A percentile compares a stretch with the other conserved stretches of the same genome.
Evolutionary conservation across 2,888 invertebrate species (phyloP).

Genomic region (Phragmatobia fuliginosa): DNA sequence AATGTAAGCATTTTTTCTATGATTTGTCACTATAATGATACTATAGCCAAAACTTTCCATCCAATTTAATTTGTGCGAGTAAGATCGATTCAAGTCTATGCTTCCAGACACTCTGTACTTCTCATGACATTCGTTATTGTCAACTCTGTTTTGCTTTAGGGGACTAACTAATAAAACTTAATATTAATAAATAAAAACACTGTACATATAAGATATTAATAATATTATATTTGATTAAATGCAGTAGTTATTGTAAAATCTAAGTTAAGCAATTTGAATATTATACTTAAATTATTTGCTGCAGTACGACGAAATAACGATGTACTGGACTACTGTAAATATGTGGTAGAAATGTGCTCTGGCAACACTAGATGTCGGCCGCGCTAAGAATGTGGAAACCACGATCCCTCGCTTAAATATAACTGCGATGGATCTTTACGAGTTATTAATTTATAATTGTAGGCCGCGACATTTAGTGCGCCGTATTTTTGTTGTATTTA

Average conservation of each 20-base stretch:
- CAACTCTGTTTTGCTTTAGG: neutral
- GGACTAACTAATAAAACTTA: neutral
- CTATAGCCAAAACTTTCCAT: neutral
- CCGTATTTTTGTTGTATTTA: slow-evolving; percentile 65
- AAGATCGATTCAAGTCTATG: neutral
- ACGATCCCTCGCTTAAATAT: no score
- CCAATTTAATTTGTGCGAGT: neutral
- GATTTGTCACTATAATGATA: neutral
- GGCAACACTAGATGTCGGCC: neutral
- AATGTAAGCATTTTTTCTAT: neutral
- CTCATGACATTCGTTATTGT: neutral
- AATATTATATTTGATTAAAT: neutral
- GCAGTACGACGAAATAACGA: slow-evolving; percentile 27
- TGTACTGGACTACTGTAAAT: slow-evolving; percentile 54
- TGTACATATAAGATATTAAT: neutral
- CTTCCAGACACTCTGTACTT: neutral
- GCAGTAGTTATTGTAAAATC: slow-evolving; percentile 29
- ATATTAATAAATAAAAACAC: neutral
- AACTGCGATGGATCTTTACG: slow-evolving; percentile 11
- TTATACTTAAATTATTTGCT: slow-evolving; percentile 41
- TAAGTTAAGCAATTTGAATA: slow-evolving; percentile 31
- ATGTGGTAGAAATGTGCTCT: slow-evolving; percentile 36
- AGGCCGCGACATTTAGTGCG: slow-evolving; percentile 48
- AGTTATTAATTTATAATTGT: slow-evolving; percentile 57
- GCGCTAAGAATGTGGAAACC: neutral